These are phyloP conservation scores for Clarias gariepinus DNA, from an alignment of 2,113 vertebrate genomes.

Conservation along the genomic window DNA sequence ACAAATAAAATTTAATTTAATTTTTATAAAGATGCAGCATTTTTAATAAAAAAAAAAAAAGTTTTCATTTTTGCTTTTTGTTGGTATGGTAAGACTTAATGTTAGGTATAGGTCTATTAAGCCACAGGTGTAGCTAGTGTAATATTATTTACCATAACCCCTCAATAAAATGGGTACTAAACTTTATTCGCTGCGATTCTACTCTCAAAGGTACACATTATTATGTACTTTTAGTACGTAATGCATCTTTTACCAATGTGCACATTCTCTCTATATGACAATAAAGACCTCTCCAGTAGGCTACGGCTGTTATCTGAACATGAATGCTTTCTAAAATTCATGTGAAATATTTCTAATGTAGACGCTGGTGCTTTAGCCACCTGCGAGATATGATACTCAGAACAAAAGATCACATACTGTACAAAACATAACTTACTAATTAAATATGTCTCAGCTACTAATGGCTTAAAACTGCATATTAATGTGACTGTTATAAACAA, in stretches of 20 bases:
- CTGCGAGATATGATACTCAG: neutral
- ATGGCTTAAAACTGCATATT: neutral
- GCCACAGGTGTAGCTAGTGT: neutral
- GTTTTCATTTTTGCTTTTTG: neutral
- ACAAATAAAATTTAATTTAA: no score
- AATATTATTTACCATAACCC: neutral
- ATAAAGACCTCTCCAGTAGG: neutral
- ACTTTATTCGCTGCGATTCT: neutral
- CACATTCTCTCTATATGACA: neutral
- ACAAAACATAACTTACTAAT: neutral
- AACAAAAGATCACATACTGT: neutral
- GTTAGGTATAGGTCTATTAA: neutral
- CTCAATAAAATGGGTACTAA: neutral
- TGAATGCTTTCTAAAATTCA: neutral
- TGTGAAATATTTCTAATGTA: conserved; percentile 52
- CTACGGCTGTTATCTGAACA: neutral
- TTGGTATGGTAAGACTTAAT: neutral
- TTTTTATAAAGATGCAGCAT: neutral
- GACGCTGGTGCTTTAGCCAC: conserved; percentile 2
- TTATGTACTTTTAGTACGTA: neutral
- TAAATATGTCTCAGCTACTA: neutral
- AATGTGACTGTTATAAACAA: neutral
- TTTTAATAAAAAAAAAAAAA: neutral
- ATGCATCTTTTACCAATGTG: neutral
- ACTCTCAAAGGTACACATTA: neutral